Evolutionary conservation across 2,797 vertebrate genomes (phyloP).

Genomic region (Mycteria americana): DNA sequence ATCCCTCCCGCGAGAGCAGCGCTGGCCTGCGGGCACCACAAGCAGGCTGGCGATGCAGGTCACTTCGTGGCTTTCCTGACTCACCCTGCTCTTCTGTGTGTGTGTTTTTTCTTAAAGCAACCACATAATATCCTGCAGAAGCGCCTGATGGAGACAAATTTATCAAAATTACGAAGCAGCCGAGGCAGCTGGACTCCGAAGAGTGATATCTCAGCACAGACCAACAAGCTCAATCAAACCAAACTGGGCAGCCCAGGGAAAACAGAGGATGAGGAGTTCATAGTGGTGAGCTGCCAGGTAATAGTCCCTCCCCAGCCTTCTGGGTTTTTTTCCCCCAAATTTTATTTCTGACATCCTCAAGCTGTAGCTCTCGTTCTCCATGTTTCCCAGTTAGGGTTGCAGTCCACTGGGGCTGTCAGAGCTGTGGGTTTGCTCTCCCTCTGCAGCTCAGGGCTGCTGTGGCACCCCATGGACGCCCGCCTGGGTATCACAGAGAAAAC

Average conservation of each 20-base stretch:
- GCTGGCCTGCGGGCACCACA: accelerated
- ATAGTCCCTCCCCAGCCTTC: background rate
- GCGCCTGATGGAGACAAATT: constrained; percentile 85
- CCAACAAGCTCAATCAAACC: constrained; percentile 64
- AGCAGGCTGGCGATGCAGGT: background rate
- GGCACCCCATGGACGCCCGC: background rate
- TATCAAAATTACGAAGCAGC: constrained; percentile 77
- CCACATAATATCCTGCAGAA: constrained; percentile 88
- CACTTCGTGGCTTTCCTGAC: background rate
- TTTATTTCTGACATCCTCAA: background rate
- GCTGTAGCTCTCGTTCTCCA: background rate
- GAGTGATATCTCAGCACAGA: constrained; percentile 48
- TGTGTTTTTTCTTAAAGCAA: constrained; percentile 76
- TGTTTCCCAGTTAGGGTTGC: background rate
- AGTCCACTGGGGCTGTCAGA: accelerated
- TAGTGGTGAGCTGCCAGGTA: constrained; percentile 85
- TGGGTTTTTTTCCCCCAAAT: background rate
- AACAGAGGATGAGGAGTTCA: constrained; percentile 79
- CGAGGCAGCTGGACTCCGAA: constrained; percentile 71
- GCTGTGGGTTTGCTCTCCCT: background rate
- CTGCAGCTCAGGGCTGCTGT: background rate
- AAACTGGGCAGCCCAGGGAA: constrained; percentile 67
- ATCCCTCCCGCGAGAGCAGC: accelerated
- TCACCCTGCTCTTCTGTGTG: background rate
- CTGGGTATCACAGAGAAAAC: background rate